phyloP scores from a whole-genome alignment of 2,888 invertebrate genomes.

The Petrolisthes cinctipes region DNA sequence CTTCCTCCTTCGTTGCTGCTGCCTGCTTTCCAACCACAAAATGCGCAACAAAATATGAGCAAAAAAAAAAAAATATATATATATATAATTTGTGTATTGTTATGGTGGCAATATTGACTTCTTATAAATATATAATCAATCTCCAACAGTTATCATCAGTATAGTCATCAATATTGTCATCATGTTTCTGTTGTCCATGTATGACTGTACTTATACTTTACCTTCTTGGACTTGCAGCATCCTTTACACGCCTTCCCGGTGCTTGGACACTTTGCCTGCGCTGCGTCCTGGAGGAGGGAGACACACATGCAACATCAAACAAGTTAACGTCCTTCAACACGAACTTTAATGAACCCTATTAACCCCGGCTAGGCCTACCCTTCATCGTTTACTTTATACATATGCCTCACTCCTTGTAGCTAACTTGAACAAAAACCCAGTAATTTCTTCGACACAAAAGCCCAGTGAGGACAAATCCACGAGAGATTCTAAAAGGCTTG shows the following conservation, averaged over 20 bases:
- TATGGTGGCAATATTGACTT: too few species aligned
- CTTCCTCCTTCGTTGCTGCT: not conserved
- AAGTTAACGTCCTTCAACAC: not conserved
- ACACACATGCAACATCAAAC: not conserved
- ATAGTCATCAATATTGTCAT: too few species aligned
- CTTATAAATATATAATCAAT: too few species aligned
- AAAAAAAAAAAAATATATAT: too few species aligned
- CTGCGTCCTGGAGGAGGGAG: slow-evolving; percentile 6
- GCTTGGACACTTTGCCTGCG: slow-evolving; percentile 11
- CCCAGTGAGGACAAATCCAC: too few species aligned
- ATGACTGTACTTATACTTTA: not conserved
- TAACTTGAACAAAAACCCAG: too few species aligned
- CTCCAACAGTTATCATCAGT: too few species aligned
- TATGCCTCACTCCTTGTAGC: too few species aligned
- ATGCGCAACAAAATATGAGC: not conserved
- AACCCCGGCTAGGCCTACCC: not conserved
- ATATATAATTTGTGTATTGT: too few species aligned
- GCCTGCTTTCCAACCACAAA: not conserved
- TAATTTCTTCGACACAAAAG: too few species aligned
- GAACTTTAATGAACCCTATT: not conserved
- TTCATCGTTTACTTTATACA: not conserved
- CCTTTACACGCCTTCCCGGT: slow-evolving; percentile 25
- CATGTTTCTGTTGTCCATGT: too few species aligned
- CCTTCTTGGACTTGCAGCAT: slow-evolving; percentile 23
- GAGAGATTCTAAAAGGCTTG: too few species aligned